These are phyloP conservation scores for Suncus etruscus DNA, from an alignment of 2,113 vertebrate genomes.

Conservation along the genomic window DNA sequence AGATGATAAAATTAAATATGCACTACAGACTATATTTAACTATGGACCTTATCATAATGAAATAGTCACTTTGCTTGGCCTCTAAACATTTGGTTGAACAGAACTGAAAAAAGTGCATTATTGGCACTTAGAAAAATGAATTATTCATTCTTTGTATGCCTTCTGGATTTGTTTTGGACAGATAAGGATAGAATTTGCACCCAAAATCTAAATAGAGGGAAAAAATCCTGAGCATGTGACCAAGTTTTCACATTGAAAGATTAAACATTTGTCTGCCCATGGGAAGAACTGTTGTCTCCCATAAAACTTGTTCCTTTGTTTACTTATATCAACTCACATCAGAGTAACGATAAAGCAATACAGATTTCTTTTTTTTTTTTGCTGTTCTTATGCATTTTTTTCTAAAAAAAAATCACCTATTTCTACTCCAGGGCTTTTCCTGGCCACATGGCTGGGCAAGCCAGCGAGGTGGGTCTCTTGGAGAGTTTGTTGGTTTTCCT, in stretches of 20 bases:
- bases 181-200: constrained; percentile 27
- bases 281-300: background rate
- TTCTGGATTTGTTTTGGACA: constrained; percentile 58
- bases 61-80: background rate
- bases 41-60: background rate
- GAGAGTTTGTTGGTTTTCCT: too few relatives aligned
- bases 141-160: constrained; percentile 4
- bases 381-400: background rate
- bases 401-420: too few relatives aligned
- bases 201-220: constrained; percentile 56
- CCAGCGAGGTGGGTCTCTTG: too few relatives aligned
- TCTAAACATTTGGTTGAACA: constrained; percentile 6
- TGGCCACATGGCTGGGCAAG: too few relatives aligned
- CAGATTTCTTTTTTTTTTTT: too few relatives aligned
- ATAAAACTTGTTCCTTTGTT: background rate
- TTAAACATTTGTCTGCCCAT: constrained; percentile 18
- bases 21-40: background rate
- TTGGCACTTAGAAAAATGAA: constrained; percentile 2
- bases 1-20: background rate
- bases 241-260: constrained; percentile 13
- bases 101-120: constrained; percentile 50
- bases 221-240: constrained; percentile 2
- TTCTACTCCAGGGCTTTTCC: too few relatives aligned
- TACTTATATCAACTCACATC: constrained; percentile 33
- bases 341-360: background rate